Conservation (phyloP, 2,797 vertebrate species). For the Ibycter americanus region DNA sequence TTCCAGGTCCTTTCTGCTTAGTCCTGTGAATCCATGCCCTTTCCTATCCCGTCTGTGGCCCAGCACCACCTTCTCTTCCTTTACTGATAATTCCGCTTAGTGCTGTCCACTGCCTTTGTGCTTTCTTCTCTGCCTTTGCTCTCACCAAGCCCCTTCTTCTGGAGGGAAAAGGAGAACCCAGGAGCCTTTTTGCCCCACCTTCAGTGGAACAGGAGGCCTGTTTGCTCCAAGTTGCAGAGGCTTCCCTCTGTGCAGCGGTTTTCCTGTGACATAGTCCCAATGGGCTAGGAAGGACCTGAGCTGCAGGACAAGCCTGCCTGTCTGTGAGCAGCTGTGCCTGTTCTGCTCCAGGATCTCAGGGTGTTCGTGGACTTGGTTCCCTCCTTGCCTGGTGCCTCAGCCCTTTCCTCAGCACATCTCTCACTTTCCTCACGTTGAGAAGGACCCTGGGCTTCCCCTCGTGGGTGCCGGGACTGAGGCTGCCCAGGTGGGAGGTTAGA, state of each 20-base stretch:
- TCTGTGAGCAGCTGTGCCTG: background rate
- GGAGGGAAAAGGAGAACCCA: background rate
- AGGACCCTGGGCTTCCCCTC: background rate
- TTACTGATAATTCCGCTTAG: background rate
- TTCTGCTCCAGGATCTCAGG: background rate
- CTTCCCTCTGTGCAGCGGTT: background rate
- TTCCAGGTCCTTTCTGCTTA: background rate
- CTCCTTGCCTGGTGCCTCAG: background rate
- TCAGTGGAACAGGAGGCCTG: background rate
- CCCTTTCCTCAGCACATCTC: background rate
- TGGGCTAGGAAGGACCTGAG: background rate
- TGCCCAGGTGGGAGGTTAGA: background rate
- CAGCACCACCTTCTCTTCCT: background rate
- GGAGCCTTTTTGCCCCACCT: background rate
- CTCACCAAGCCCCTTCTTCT: background rate
- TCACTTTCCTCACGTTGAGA: background rate
- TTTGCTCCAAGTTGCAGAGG: background rate
- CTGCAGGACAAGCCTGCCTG: slow-evolving; percentile 9
- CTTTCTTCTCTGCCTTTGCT: background rate
- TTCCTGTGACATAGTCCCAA: background rate
- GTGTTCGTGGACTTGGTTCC: background rate
- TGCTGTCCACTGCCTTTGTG: background rate
- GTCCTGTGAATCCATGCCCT: background rate
- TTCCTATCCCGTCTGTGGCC: background rate
- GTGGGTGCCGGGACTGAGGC: rapidly evolving